Evolutionary conservation across 2,888 invertebrate genomes (phyloP).

Genomic region (Temnothorax ravouxi): DNA sequence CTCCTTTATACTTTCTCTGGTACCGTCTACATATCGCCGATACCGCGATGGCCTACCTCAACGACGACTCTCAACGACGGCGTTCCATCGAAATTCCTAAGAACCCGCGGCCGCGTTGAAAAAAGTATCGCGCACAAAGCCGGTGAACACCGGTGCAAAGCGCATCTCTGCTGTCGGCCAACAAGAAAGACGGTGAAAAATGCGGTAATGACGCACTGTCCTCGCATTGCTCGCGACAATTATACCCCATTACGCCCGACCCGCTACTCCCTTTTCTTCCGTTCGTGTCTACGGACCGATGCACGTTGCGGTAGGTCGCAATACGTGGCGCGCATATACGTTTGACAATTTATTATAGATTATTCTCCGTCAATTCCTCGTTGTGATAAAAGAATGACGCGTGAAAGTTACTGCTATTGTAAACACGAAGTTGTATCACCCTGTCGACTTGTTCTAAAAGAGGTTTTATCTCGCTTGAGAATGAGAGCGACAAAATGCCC

Average conservation of each 20-base stretch:
- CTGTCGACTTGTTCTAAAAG: background rate
- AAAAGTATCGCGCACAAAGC: constrained; percentile 77
- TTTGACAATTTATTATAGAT: constrained; percentile 80
- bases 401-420: background rate
- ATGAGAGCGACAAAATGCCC: background rate
- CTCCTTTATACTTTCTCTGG: constrained; percentile 64
- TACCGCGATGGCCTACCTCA: constrained; percentile 79
- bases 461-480: background rate
- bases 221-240: constrained; percentile 86
- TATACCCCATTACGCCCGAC: constrained; percentile 85
- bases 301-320: constrained; percentile 85
- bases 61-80: constrained; percentile 77
- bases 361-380: constrained; percentile 43
- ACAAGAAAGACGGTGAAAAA: constrained; percentile 84
- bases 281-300: constrained; percentile 73
- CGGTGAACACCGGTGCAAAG: constrained; percentile 67
- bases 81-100: constrained; percentile 84
- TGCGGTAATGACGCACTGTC: constrained; percentile 86
- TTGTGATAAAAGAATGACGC: background rate
- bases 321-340: constrained; percentile 59
- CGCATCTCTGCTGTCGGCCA: constrained; percentile 72
- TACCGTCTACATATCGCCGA: background rate
- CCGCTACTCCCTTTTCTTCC: constrained; percentile 71
- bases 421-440: background rate
- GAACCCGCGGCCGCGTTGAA: constrained; percentile 78